Evolutionary conservation across 2,888 invertebrate species (phyloP).

Genomic region (Melinaea menophilus): DNA sequence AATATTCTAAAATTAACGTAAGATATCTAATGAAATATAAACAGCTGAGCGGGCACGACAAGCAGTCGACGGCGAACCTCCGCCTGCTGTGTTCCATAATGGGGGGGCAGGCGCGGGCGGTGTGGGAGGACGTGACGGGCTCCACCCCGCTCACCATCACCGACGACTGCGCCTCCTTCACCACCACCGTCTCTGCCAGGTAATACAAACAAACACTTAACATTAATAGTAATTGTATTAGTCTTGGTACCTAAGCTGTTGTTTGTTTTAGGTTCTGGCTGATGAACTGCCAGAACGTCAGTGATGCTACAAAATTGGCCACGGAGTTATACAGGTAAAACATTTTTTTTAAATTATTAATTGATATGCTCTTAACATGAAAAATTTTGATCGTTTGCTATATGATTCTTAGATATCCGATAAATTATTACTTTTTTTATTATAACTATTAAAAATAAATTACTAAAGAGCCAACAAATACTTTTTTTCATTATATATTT

Average conservation of each 20-base stretch:
- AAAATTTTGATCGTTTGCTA: too few relatives aligned
- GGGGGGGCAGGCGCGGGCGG: constrained; percentile 96
- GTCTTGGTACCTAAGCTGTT: neutral
- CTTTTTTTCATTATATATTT: too few relatives aligned
- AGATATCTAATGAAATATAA: neutral
- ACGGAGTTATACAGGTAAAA: constrained; percentile 94
- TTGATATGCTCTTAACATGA: too few relatives aligned
- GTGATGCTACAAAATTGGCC: constrained; percentile 97
- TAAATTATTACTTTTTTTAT: too few relatives aligned
- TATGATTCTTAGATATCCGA: too few relatives aligned
- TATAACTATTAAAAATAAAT: too few relatives aligned
- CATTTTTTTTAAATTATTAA: too few relatives aligned
- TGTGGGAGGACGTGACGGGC: constrained; percentile 99
- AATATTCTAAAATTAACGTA: neutral
- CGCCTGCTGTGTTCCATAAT: constrained; percentile 96
- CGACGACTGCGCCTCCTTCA: constrained; percentile 98
- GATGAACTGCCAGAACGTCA: constrained; percentile 97
- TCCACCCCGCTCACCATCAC: constrained; percentile 98
- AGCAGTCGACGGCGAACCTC: constrained; percentile 76
- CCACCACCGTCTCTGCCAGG: constrained; percentile 97
- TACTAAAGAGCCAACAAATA: too few relatives aligned
- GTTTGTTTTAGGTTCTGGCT: constrained; percentile 91
- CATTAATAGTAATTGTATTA: neutral
- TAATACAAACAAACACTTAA: constrained; percentile 26
- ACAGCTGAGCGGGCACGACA: constrained; percentile 41